Conservation (phyloP, 1,140 invertebrate genomes). For the Cotesia chilonis region DNA sequence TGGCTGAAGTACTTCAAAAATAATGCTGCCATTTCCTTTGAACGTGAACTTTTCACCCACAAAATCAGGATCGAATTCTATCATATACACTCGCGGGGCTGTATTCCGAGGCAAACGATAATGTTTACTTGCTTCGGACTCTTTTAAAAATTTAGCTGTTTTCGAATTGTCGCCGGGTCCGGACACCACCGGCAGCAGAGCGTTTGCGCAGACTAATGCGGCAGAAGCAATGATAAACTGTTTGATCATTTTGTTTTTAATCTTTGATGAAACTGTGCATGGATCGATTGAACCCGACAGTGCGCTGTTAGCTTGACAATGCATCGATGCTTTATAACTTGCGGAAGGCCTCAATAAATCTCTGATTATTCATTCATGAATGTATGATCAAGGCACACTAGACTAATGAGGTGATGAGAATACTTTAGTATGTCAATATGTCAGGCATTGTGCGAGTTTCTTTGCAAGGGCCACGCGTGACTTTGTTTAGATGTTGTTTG, state of each 20-base stretch:
- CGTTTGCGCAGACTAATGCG: neutral
- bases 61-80: conserved; percentile 37
- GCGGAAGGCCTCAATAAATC: neutral
- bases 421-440: neutral
- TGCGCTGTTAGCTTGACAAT: too few relatives aligned
- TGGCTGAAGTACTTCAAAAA: conserved; percentile 27
- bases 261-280: too few relatives aligned
- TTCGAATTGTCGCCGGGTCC: neutral
- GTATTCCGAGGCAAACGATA: conserved; percentile 39
- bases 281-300: too few relatives aligned
- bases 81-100: conserved; percentile 31
- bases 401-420: too few relatives aligned
- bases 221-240: neutral
- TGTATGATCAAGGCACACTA: too few relatives aligned
- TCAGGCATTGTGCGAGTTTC: neutral
- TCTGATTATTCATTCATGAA: neutral
- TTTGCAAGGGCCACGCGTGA: too few relatives aligned
- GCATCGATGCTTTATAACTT: too few relatives aligned
- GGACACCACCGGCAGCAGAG: neutral
- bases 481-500: too few relatives aligned
- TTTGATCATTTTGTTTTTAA: neutral
- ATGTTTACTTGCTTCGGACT: neutral
- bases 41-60: conserved; percentile 37
- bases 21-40: conserved; percentile 30
- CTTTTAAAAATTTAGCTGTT: neutral